phyloP scores from a whole-genome alignment of 2,797 vertebrate genomes.

The Enteromius thamalakanensis region DNA sequence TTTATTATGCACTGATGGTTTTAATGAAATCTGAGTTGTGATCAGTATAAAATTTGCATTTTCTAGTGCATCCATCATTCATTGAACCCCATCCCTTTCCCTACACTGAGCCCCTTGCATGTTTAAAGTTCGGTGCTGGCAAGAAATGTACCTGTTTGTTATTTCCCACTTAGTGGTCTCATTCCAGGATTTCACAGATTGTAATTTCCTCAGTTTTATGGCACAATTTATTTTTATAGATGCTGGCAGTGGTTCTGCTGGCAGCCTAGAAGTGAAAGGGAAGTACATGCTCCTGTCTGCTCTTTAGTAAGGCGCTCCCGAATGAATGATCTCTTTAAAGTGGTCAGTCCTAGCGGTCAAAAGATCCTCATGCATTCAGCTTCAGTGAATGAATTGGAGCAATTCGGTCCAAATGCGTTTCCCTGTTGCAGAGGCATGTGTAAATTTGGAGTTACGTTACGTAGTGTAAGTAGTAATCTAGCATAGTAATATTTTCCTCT shows the following conservation, averaged over 20 bases:
- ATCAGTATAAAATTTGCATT: constrained; percentile 13
- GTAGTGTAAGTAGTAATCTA: constrained; percentile 3
- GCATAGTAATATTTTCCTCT: constrained; percentile 39
- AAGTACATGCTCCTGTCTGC: constrained; percentile 55
- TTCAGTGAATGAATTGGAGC: constrained; percentile 1
- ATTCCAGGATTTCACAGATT: constrained; percentile 65
- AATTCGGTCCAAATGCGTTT: background rate
- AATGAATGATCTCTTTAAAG: constrained; percentile 53
- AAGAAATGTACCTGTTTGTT: constrained; percentile 60
- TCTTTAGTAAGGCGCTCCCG: constrained; percentile 41
- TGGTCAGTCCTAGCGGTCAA: constrained; percentile 41
- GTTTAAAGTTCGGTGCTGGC: constrained; percentile 44
- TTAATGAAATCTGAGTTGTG: constrained; percentile 10
- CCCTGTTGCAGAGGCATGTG: constrained; percentile 2
- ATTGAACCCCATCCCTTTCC: background rate
- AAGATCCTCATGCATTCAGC: constrained; percentile 20
- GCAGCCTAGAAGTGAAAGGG: constrained; percentile 45
- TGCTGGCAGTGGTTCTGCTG: constrained; percentile 60
- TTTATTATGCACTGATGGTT: background rate
- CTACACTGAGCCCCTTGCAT: constrained; percentile 9
- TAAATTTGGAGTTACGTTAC: constrained; percentile 1
- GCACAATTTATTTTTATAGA: constrained; percentile 67
- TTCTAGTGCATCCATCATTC: background rate
- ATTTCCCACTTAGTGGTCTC: constrained; percentile 63
- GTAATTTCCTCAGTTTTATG: constrained; percentile 66